Percentiles rank a stretch among this genome's conserved stretches.
These are phyloP conservation scores for Subanguina moxae DNA, from an alignment of 1,140 invertebrate species.

Conservation along the genomic window DNA sequence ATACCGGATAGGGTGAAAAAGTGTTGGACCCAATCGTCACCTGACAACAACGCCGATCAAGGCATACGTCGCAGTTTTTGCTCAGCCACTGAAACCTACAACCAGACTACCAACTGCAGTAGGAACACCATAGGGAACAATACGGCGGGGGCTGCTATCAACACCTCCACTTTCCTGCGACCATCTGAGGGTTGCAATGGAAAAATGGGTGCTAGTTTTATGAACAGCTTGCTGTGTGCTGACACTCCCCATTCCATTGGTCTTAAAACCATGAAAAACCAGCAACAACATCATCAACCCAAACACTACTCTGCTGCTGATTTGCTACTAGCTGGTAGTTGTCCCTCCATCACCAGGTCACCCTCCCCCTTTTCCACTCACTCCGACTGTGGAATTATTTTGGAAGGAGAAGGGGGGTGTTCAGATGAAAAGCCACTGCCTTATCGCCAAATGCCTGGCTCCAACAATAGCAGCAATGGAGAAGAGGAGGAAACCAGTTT, in stretches of 20 bases:
- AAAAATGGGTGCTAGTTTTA: too few relatives aligned
- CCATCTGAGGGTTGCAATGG: neutral
- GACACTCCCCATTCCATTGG: neutral
- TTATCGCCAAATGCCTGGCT: too few relatives aligned
- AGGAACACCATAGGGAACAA: neutral
- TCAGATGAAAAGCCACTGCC: too few relatives aligned
- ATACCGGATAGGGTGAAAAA: constrained; percentile 28
- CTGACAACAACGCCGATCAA: neutral
- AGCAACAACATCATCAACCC: neutral
- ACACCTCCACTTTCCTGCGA: neutral
- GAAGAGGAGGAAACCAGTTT: too few relatives aligned
- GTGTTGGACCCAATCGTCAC: neutral
- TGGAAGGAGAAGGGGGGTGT: neutral
- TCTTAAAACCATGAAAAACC: neutral
- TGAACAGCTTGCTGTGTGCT: neutral
- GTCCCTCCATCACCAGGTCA: neutral
- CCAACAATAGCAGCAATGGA: too few relatives aligned
- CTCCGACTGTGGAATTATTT: neutral
- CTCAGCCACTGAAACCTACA: constrained; percentile 3
- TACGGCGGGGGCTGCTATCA: neutral
- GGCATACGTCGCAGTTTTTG: neutral
- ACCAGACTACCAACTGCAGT: neutral
- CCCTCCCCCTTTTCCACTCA: neutral
- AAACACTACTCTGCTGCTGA: neutral
- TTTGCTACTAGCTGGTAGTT: neutral